Base-by-base conservation (phyloP, 2,797 vertebrate genomes). In the Cossypha dichroa region DNA sequence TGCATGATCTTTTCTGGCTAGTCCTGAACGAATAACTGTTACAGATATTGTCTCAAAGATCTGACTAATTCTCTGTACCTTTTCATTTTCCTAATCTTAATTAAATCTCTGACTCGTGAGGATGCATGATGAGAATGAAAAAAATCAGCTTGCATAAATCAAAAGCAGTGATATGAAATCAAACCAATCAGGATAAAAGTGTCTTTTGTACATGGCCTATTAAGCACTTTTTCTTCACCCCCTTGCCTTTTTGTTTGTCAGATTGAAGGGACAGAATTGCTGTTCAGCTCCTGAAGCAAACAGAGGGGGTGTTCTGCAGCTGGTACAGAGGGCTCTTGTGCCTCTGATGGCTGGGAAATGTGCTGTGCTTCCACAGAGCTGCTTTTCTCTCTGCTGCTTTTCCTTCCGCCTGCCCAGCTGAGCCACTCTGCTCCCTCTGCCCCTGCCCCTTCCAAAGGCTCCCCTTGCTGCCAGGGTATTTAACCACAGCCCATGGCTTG, bases 41-140 rank as follows among this genome's bases (percentile, higher is more conserved):
- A 86, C 48, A 92, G 81, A 88, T 75, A 58, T 36, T 88, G 86
- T 88, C 82, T 96, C 77, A 79, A 62, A 86, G 83, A 86, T 89
- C 67, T 94, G 85, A 95, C 88, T 97, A 91, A 81, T 58, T 75
- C 60, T 66, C 45, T 17, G 25, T 58, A 76, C 36, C n/a, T 93
- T 96, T 97, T 95, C 63, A 80, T 88, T 86, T 94, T 83, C 90
- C 90, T 97, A 96, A 97, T 97, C 96, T 97, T 97, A 98, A 97
- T 98, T 97, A 97, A 97, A 98, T 97, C 97, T 95, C 74, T 62
- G 88, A 69, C 66, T 93, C 78, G 73, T 92, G 93, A 85, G 60
- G 91, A 52, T 26, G 23, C 66, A 67, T 81, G 48, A n/a, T 55
- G 51, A 85, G 79, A 93, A 80, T 59, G 22, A 69, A 59, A 91